Evolutionary conservation across 2,113 vertebrate species (phyloP).

Genomic region (Pseudopodoces humilis): DNA sequence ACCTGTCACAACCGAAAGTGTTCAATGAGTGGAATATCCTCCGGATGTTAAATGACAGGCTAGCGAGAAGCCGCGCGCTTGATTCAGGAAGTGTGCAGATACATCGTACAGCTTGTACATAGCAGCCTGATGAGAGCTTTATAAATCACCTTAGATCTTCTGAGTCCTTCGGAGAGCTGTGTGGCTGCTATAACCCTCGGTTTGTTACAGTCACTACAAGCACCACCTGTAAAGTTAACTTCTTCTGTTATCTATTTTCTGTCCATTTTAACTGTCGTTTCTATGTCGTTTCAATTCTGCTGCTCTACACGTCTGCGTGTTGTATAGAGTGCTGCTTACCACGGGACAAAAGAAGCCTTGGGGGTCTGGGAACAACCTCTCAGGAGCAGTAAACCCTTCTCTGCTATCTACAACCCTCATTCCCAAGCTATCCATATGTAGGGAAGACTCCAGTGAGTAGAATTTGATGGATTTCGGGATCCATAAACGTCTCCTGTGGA

Average conservation of each 20-base stretch:
- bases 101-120: accelerated
- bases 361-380: not conserved
- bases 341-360: not conserved
- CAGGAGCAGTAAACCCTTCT: not conserved
- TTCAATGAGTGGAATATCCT: not conserved
- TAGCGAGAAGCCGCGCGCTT: accelerated
- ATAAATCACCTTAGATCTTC: not conserved
- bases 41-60: not conserved
- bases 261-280: not conserved
- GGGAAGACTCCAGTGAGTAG: not conserved
- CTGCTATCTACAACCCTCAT: not conserved
- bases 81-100: not conserved
- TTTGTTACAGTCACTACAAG: not conserved
- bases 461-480: not conserved
- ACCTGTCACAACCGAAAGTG: not conserved
- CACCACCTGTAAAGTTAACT: not conserved
- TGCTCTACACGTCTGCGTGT: not conserved
- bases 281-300: not conserved
- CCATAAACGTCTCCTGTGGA: not conserved
- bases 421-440: accelerated
- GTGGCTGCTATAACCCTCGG: not conserved
- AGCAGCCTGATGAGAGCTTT: not conserved
- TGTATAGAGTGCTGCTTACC: not conserved
- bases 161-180: not conserved
- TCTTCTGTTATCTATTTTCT: not conserved